Evolutionary conservation across 2,888 invertebrate species (phyloP).

Genomic region (Nasonovia ribisnigri): DNA sequence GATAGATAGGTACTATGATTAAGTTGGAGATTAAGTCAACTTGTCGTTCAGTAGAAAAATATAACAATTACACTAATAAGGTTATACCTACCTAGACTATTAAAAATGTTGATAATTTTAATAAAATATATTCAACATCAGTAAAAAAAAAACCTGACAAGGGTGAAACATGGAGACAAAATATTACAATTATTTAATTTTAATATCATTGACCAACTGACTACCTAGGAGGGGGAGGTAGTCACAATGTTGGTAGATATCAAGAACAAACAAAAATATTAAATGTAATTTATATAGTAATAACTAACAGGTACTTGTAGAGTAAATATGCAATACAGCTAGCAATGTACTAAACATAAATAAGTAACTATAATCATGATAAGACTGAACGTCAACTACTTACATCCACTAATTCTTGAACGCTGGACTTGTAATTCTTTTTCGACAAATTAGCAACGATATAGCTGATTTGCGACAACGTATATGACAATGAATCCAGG

Average conservation of each 20-base stretch:
- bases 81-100: background rate
- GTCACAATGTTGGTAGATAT: background rate
- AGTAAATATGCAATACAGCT: background rate
- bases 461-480: slow-evolving; percentile 98
- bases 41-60: background rate
- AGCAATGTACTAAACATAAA: background rate
- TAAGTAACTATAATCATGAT: background rate
- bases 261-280: too few relatives aligned
- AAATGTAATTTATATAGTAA: background rate
- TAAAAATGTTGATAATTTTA: background rate
- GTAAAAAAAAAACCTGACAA: background rate
- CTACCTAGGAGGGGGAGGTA: background rate
- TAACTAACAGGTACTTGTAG: background rate
- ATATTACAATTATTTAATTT: background rate
- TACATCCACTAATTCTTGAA: slow-evolving; percentile 90
- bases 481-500: slow-evolving; percentile 98
- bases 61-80: background rate
- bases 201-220: background rate
- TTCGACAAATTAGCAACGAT: slow-evolving; percentile 95
- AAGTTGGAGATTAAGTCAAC: background rate
- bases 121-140: background rate
- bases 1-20: background rate
- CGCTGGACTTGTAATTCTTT: slow-evolving; percentile 93
- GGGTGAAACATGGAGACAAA: background rate
- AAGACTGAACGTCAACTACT: slow-evolving; percentile 70